Evolutionary conservation across 2,888 invertebrate species (phyloP), one percentile per base, ranked within the genome.

Genomic region (Mesoligia furuncula): DNA sequence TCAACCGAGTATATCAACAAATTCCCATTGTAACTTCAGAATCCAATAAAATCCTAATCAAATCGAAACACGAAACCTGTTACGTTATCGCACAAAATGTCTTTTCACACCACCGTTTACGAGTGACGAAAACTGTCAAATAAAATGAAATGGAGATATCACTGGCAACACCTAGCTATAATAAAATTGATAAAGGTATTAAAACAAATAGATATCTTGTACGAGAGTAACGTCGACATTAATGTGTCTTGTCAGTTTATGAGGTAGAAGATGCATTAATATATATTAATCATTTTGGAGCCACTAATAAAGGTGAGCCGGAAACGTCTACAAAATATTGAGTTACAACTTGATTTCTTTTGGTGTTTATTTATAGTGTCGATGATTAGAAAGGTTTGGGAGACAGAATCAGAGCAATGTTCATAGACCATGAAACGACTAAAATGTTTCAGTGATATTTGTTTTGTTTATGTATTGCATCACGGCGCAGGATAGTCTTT

Each of bases 231-330:
- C 92, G 90, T 90, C 86, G 91, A 93, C 94, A 92, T 91, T 93
- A 93, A 94, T 92, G 92, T 90, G 85, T 87, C 87, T 90, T 90
- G 90, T 89, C 90, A 92, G 88, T 91, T 93, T 93, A 92, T 92
- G 90, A 90, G 87, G 87, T 90, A 87, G 88, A 89, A 87, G 88
- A 89, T 87, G 90, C 90, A 93, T 93, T 94, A 94, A 92, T 93
- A 91, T 91, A 91, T 89, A 95, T 95, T 93, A 93, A 95, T 95
- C 93, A 94, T 92, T 90, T 86, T 85, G 82, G 79, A 90, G 86
- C 88, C 85, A 87, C 90, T 92, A 91, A 93, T 93, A 92, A 91
- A 91, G 89, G 90, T 92, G 90, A 90, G 88, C 90, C 91, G 92
- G 91, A 87, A 88, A 90, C 79, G 90, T 83, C 79, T 75, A 45